Conservation (phyloP, 1,140 invertebrate species). For the Leptinotarsa texana region DNA sequence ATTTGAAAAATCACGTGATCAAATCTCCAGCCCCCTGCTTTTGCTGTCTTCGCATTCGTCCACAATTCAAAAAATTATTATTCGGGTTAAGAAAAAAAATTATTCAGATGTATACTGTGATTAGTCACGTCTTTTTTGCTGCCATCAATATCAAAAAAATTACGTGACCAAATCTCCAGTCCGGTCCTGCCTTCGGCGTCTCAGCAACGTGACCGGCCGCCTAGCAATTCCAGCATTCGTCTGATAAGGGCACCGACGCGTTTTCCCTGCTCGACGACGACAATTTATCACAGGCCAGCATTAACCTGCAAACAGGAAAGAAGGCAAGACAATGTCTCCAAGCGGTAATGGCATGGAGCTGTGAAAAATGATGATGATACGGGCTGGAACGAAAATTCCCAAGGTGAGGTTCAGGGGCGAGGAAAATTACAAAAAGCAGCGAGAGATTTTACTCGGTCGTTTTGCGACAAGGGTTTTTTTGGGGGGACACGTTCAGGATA, state of each 20-base stretch:
- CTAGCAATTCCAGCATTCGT: conserved; percentile 44
- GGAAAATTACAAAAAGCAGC: background rate
- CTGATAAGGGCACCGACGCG: conserved; percentile 32
- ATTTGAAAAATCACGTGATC: no score
- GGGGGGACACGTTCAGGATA: no score
- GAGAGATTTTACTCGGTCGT: background rate
- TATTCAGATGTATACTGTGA: no score
- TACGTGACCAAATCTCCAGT: no score
- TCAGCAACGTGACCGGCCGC: conserved; percentile 34
- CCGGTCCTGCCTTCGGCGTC: conserved; percentile 22
- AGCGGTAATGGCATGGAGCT: conserved; percentile 52
- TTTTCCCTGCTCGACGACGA: conserved; percentile 31
- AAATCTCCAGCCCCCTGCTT: no score
- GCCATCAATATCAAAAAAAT: no score
- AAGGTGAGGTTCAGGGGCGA: conserved; percentile 31
- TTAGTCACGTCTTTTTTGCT: no score
- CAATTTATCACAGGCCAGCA: conserved; percentile 55
- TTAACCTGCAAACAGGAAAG: conserved; percentile 51
- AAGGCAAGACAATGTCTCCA: conserved; percentile 52
- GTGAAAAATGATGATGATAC: conserved; percentile 56
- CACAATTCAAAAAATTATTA: no score
- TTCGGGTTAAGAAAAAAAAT: no score
- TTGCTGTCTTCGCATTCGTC: no score
- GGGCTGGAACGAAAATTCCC: conserved; percentile 49
- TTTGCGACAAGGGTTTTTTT: no score